Base-by-base conservation (phyloP, 2,113 vertebrate genomes). In the Etheostoma spectabile region DNA sequence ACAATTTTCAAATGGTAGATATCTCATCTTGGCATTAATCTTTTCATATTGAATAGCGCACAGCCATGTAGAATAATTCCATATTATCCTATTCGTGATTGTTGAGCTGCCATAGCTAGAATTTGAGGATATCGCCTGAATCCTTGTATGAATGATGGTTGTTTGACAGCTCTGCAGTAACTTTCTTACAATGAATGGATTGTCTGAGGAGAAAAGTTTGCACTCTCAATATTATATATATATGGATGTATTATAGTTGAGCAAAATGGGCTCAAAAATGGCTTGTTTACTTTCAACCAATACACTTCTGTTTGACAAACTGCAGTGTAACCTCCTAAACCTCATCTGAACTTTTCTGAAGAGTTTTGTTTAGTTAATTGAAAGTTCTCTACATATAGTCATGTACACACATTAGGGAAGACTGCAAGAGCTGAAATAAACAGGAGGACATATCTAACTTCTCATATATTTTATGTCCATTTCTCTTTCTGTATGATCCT, bases 111-210 rank as follows among this genome's bases (percentile, higher is more conserved):
- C 79, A 81, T 53, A 56, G 64, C 61, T 38, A 8, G 52, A 74
- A 82, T 79, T 66, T 78, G 46, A 74, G 67, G 60, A 85, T 82
- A 78, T 83, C 3, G 76, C 82, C 69, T 78, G 38, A 80, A 79
- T 84, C 73, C 48, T 42, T 27, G 27, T 53, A 48, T 72, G 84
- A 86, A 62, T 83, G 89, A 84, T 81, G 69, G 81, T 55, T 72
- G 35, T 69, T 45, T 82, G 86, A 88, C 91, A 90, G 85, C 75
- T 82, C 79, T 62, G 85, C 83, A 57, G 79, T 53, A 84, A 63
- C 73, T 87, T 88, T 65, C 13, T 56, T 52, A 84, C 65, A 80
- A 57, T 83, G 42, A 35, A 21, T 16, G 38, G n/a, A 83, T 76
- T 74, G 60, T 75, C 83, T 81, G 55, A 63, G 18, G 1, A 4